Base-by-base conservation (phyloP, 2,888 invertebrate species). In the Ennomos erosarius region DNA sequence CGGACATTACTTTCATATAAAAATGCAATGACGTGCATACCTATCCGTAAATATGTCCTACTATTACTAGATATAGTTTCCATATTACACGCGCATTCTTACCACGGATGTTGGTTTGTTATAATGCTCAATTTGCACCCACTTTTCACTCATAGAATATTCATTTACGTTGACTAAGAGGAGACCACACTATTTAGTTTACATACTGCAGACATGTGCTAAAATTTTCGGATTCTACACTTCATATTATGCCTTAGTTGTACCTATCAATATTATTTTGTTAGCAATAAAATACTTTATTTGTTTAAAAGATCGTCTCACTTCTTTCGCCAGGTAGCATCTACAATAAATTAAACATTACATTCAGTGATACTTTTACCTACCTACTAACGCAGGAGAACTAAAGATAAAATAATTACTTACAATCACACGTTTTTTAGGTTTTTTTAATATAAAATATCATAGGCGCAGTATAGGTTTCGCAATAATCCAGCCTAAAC, bases 121-220 rank as follows among this genome's bases (percentile, higher is more conserved):
- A 44, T 57, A 54, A 38, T 26, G 38, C 46, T 43, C 55, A 52
- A 67, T 59, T 26, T 62, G 63, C 67, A 68, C 59, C 49, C 55
- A 62, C 67, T 73, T 81, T 81, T 80, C 75, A 66, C 77, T 79
- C 60, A 76, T 80, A 66, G 70, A 79, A 78, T 81, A 81, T 81
- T 79, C 70, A 79, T 75, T 65, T 43, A 11, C 47, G 46, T 36
- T 51, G 63, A 59, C 5, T n/a, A 45, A 54, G 43, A 48, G 48
- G 61, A 64, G 69, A 69, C 50, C 36, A 44, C 47, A 48, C 12
- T 40, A 6, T n/a, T n/a, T n/a, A n/a, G n/a, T n/a, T n/a, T n/a
- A n/a, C n/a, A n/a, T n/a, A n/a, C n/a, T 47, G 33, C 40, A 13
- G 9, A 12, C 37, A 16, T 10, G 40, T 47, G 4, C 39, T 5